Evolutionary conservation across 2,888 invertebrate species (phyloP).

Genomic region (Pantelozetes paolii): DNA sequence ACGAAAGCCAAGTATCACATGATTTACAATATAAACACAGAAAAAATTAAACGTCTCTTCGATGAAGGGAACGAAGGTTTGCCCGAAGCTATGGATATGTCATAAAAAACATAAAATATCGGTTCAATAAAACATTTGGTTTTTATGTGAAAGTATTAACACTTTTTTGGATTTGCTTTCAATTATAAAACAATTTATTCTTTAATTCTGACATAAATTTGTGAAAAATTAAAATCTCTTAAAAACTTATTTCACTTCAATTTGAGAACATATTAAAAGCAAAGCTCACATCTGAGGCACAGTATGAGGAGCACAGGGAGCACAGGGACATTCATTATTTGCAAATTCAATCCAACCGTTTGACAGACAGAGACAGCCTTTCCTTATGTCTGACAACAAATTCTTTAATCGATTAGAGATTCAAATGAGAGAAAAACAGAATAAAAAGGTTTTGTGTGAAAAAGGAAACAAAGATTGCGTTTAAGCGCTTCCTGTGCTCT

Average conservation of each 20-base stretch:
- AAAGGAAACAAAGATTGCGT: background rate
- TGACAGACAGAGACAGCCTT: constrained; percentile 27
- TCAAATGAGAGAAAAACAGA: constrained; percentile 18
- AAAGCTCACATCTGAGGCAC: background rate
- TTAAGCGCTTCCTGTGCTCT: constrained; percentile 30
- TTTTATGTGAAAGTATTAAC: constrained; percentile 12
- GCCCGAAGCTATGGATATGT: background rate
- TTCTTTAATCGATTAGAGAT: background rate
- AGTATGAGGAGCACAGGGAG: background rate
- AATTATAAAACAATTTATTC: too few species aligned
- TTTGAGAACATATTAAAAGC: background rate
- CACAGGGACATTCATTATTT: background rate
- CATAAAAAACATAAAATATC: constrained; percentile 18
- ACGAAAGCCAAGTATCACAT: constrained; percentile 18
- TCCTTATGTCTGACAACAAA: background rate
- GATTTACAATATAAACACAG: constrained; percentile 8
- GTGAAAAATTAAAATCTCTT: background rate
- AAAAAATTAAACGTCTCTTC: background rate
- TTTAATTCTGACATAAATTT: too few species aligned
- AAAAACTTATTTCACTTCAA: too few species aligned
- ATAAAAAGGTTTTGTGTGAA: constrained; percentile 13
- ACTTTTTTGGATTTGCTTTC: too few species aligned
- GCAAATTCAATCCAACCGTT: background rate
- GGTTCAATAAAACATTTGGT: constrained; percentile 14
- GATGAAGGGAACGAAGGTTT: background rate